Evolutionary conservation across 2,797 vertebrate species (phyloP).

Genomic region (Sparus aurata): DNA sequence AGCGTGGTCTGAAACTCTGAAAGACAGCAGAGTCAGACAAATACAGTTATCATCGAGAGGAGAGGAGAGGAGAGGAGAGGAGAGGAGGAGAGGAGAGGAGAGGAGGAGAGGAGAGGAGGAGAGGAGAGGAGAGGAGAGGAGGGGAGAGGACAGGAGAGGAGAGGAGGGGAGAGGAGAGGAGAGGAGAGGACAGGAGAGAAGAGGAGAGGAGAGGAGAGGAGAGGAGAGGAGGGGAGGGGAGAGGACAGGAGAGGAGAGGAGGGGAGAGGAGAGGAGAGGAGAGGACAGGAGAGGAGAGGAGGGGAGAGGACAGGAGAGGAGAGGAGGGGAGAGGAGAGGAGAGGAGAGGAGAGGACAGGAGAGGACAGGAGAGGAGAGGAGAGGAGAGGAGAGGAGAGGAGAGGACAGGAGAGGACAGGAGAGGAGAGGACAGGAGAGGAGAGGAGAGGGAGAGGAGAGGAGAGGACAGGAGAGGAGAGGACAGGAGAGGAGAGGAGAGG

Average conservation of each 20-base stretch:
- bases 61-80: neutral
- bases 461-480: neutral
- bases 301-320: too few species aligned
- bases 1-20: conserved; percentile 83
- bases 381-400: neutral
- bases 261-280: neutral
- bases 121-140: neutral
- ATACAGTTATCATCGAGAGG: neutral
- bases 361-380: neutral
- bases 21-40: conserved; percentile 18
- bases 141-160: too few species aligned
- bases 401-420: neutral
- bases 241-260: neutral
- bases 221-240: neutral
- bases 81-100: too few species aligned
- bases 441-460: neutral
- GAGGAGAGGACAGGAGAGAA: neutral
- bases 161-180: neutral
- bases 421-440: neutral
- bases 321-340: neutral
- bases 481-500: neutral
- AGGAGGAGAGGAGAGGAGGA: too few species aligned
- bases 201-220: neutral
- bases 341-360: neutral
- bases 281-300: neutral